phyloP scores from a whole-genome alignment of 2,113 vertebrate species.

The Catharus fuscescens region DNA sequence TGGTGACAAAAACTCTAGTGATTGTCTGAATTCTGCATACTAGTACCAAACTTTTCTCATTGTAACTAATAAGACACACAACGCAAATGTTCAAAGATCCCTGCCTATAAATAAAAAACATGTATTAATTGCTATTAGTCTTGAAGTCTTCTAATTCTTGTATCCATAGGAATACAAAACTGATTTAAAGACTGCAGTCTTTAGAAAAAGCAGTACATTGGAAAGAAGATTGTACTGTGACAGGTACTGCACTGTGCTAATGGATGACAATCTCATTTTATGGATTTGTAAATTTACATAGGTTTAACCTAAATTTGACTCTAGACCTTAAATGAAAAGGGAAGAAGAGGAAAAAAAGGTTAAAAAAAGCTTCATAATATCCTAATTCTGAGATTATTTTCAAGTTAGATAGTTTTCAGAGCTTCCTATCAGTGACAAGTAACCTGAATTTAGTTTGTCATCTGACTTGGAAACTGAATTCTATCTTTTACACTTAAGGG shows the following conservation, averaged over 20 bases:
- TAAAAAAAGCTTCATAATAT: not conserved
- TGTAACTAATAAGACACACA: not conserved
- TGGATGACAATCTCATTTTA: not conserved
- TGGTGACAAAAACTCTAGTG: not conserved
- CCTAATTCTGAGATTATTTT: not conserved
- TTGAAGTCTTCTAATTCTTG: not conserved
- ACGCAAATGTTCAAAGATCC: not conserved
- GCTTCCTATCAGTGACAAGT: not conserved
- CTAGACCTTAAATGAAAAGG: not conserved
- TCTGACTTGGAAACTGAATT: not conserved
- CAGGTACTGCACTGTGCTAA: fast-evolving
- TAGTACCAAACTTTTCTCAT: not conserved
- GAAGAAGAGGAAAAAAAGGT: not conserved
- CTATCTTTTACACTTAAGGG: not conserved
- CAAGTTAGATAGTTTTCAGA: not conserved
- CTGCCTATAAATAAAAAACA: not conserved
- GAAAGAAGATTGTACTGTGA: not conserved
- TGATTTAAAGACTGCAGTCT: not conserved
- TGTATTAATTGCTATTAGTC: not conserved
- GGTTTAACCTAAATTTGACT: not conserved
- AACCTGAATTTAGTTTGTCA: not conserved
- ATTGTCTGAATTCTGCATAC: not conserved
- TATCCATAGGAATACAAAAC: not conserved
- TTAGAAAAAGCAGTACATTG: not conserved
- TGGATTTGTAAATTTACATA: not conserved